phyloP scores from a whole-genome alignment of 2,888 invertebrate species.

The Lasioglossum villosulum region DNA sequence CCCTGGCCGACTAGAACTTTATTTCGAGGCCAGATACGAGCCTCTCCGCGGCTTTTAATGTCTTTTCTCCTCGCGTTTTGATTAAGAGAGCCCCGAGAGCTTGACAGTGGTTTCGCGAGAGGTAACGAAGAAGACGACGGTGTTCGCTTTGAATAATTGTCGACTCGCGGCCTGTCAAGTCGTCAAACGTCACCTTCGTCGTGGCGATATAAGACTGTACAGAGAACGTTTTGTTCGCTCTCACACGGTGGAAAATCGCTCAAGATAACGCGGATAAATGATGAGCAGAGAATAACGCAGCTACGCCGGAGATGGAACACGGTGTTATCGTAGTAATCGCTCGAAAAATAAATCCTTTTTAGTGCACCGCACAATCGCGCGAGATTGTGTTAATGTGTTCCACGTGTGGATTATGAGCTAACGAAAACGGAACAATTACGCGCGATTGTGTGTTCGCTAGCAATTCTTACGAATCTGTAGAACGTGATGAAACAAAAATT shows the following conservation, averaged over 20 bases:
- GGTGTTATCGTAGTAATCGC: not conserved
- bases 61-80: slow-evolving; percentile 82
- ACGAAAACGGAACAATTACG: not conserved
- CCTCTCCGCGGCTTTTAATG: slow-evolving; percentile 80
- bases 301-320: not conserved
- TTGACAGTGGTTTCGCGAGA: slow-evolving; percentile 63
- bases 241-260: not conserved
- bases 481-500: not conserved
- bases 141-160: slow-evolving; percentile 81
- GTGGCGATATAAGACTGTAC: slow-evolving; percentile 36
- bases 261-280: slow-evolving; percentile 20
- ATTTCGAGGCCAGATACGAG: slow-evolving; percentile 81
- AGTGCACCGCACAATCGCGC: not conserved
- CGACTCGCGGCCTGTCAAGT: slow-evolving; percentile 78
- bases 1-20: slow-evolving; percentile 79
- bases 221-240: slow-evolving; percentile 40
- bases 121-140: slow-evolving; percentile 51
- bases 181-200: slow-evolving; percentile 75
- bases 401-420: not conserved
- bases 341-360: not conserved
- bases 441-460: not conserved
- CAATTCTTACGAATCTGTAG: not conserved
- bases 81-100: slow-evolving; percentile 79
- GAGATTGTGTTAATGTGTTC: not conserved
- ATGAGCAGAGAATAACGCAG: not conserved